A percentile compares a stretch with the other conserved stretches of the same genome.
These are phyloP conservation scores for Chloroceryle aenea DNA, from an alignment of 2,113 vertebrate genomes.

Conservation along the genomic window DNA sequence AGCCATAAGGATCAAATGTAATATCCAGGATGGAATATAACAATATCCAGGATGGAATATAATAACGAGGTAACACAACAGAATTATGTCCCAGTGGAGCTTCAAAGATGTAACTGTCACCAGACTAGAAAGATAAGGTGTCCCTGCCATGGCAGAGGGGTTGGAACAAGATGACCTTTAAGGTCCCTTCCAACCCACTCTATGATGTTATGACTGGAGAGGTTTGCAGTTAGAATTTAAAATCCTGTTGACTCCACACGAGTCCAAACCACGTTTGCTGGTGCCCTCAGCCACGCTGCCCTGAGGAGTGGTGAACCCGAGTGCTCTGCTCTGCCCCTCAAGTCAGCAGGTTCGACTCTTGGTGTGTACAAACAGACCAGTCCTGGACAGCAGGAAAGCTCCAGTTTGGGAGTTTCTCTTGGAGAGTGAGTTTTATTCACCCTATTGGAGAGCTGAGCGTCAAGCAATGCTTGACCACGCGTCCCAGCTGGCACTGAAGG, in stretches of 20 bases:
- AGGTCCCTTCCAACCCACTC: not conserved
- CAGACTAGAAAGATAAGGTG: not conserved
- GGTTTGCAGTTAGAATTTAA: not conserved
- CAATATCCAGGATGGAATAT: too few relatives aligned
- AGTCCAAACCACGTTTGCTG: not conserved
- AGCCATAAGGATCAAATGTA: not conserved
- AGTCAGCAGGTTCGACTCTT: not conserved
- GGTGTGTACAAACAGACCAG: not conserved
- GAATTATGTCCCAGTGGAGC: not conserved
- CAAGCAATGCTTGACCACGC: not conserved
- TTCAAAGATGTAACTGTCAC: not conserved
- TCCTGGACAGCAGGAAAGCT: not conserved
- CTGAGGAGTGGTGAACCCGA: not conserved
- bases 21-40: too few relatives aligned
- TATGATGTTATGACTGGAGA: not conserved
- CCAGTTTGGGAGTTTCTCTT: not conserved
- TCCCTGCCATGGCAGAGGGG: not conserved
- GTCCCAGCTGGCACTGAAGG: not conserved
- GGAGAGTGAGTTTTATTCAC: too few relatives aligned
- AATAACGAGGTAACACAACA: rapidly evolving
- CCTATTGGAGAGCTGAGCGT: not conserved
- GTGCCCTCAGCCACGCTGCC: not conserved
- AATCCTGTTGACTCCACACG: not conserved
- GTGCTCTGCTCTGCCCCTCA: not conserved
- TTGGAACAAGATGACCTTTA: not conserved